phyloP scores from a whole-genome alignment of 2,797 vertebrate species.

The Propithecus perrieri region DNA sequence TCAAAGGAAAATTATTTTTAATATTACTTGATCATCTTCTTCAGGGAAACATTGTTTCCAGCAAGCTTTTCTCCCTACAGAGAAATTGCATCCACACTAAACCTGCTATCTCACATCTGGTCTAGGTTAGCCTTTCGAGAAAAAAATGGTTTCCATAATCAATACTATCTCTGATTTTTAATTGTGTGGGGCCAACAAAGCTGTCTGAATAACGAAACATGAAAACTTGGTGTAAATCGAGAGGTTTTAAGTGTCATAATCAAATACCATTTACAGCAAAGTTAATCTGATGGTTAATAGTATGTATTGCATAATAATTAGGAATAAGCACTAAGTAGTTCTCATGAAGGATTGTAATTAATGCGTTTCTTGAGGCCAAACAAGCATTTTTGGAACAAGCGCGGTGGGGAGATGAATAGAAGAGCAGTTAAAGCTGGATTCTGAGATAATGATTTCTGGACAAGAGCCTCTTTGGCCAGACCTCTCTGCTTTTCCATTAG shows the following conservation, averaged over 20 bases:
- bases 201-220: not conserved
- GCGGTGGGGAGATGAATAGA: not conserved
- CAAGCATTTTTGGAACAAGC: not conserved
- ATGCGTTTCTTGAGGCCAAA: not conserved
- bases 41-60: not conserved
- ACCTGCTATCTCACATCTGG: not conserved
- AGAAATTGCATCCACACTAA: not conserved
- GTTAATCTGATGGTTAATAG: not conserved
- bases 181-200: not conserved
- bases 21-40: slow-evolving; percentile 44
- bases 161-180: not conserved
- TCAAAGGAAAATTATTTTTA: slow-evolving; percentile 63
- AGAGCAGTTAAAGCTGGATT: not conserved
- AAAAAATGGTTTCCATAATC: not conserved
- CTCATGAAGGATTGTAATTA: not conserved
- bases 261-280: not conserved
- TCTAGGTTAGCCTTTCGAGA: not conserved
- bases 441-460: not conserved
- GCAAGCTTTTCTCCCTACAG: not conserved
- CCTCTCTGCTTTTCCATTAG: not conserved
- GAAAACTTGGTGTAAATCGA: not conserved
- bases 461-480: not conserved
- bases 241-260: not conserved
- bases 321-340: not conserved
- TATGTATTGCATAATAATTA: not conserved